Conservation (phyloP, 2,888 invertebrate species). For the Formica aserva region DNA sequence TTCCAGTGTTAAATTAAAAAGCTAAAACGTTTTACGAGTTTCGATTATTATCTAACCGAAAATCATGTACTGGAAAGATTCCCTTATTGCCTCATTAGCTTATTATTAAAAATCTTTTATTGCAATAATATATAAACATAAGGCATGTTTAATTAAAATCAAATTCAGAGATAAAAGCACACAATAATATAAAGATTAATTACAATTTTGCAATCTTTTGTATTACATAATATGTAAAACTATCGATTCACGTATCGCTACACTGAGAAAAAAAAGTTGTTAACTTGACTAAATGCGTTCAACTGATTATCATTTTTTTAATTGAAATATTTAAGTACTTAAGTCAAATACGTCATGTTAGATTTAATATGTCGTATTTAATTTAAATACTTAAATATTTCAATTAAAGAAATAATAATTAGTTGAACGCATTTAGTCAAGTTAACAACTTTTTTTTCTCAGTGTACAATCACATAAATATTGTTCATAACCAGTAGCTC, state of each 20-base stretch:
- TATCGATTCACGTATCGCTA: background rate
- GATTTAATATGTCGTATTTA: no score
- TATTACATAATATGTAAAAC: background rate
- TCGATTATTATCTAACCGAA: constrained; percentile 24
- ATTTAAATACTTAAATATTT: no score
- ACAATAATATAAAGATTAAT: background rate
- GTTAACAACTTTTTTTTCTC: no score
- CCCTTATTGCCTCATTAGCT: background rate
- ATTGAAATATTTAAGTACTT: no score
- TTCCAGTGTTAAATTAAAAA: constrained; percentile 2
- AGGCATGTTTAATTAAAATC: constrained; percentile 20
- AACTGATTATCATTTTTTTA: no score
- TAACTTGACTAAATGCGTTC: no score
- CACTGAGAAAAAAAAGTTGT: no score
- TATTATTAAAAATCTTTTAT: constrained; percentile 37
- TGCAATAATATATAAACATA: background rate
- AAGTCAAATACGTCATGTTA: no score
- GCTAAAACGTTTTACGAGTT: constrained; percentile 35
- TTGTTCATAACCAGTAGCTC: background rate
- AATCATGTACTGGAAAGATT: constrained; percentile 18
- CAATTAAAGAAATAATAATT: no score
- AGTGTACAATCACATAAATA: background rate
- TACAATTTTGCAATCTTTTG: background rate
- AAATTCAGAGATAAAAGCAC: background rate
- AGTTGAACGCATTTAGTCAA: no score